Conservation (phyloP, 2,888 invertebrate genomes). For the Thera obeliscata region DNA sequence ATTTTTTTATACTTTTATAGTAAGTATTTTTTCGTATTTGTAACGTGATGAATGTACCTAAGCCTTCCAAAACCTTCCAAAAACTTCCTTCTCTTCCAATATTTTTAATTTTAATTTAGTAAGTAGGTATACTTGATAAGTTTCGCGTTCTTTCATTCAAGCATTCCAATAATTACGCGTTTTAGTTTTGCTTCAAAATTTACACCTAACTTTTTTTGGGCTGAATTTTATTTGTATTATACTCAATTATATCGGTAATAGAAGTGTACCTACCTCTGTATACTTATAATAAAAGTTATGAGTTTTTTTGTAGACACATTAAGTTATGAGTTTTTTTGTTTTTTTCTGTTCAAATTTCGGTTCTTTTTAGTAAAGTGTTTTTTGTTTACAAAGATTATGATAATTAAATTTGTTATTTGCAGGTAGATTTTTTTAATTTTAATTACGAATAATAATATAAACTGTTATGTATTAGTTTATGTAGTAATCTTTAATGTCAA, state of each 20-base stretch:
- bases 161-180: slow-evolving; percentile 27
- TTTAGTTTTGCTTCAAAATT: slow-evolving; percentile 5
- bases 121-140: not conserved
- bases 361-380: not conserved
- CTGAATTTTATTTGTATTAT: not conserved
- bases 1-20: slow-evolving; percentile 5
- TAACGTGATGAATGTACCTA: not conserved
- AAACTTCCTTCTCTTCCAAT: not conserved
- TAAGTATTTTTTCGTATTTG: not conserved
- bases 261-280: too few relatives aligned
- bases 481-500: slow-evolving; percentile 18
- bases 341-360: too few relatives aligned
- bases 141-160: slow-evolving; percentile 11
- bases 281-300: too few relatives aligned
- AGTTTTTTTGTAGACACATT: not conserved
- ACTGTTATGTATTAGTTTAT: slow-evolving; percentile 17
- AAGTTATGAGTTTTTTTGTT: too few relatives aligned
- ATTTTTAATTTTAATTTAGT: not conserved
- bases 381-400: not conserved
- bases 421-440: slow-evolving; percentile 8
- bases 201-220: slow-evolving; percentile 20
- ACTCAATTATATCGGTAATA: too few relatives aligned
- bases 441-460: slow-evolving; percentile 5
- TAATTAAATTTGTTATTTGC: slow-evolving; percentile 6
- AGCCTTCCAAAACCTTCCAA: not conserved